Base-by-base conservation (phyloP, 2,797 vertebrate species). In the Cossypha polioptera region DNA sequence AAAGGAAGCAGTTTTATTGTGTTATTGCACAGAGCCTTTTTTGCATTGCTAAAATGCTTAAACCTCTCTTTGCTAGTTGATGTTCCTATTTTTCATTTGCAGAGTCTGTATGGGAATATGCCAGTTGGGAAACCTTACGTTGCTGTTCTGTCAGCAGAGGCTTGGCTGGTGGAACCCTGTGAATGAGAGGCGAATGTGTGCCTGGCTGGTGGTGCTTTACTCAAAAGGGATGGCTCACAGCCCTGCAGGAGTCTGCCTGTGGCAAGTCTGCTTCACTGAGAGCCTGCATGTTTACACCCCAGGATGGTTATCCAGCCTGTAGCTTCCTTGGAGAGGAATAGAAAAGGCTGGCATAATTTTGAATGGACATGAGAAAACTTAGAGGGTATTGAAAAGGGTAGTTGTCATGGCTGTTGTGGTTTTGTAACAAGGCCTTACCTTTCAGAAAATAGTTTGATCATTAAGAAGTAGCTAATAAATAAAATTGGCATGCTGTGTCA, bases 1-100 rank as follows among this genome's bases (percentile, higher is more conserved):
- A 82, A 86, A 42, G 42, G 15, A 81, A 66, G 33, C 35, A 21
- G 12, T 82, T 92, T 75, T 88, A 71, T 40, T 94, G 24, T 61
- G 47, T 50, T 67, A 26, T 48, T 83, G 29, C 18, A 36, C 14
- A 18, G 25, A 51, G 29, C 57, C 57, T 87, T 66, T 89, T 91
- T 76, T 85, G 35, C 21, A 20, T 85, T 89, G 48, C 26, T 79
- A 29, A 68, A 82, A 35, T 29, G 33, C 29, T 36, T 79, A n/a
- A 63, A 51, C 26, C 29, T 61, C 16, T 66, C 25, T 54, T 65
- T 84, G 38, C 35, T 36, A 21, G 59, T 20, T 69, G 18, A 45
- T 79, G 22, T 58, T 90, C 40, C 47, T 62, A 2, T 43, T 75
- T 94, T 92, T 84, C 7, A 7, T 40, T 78, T 75, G 17, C 35